These are phyloP conservation scores for Lycodopsis pacificus DNA, from an alignment of 2,797 vertebrate species.

Conservation along the genomic window DNA sequence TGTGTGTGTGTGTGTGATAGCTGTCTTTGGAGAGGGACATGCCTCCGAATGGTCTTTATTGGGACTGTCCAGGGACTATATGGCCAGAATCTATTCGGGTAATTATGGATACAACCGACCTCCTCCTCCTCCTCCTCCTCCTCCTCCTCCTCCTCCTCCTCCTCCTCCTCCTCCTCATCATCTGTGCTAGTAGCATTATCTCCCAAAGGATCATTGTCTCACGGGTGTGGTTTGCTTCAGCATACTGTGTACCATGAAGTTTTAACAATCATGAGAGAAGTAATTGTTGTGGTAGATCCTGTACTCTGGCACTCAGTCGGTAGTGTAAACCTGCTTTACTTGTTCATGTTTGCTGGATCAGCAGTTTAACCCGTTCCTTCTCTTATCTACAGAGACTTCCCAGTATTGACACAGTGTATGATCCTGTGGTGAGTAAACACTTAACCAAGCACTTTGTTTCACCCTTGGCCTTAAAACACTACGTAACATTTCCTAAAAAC, in stretches of 20 bases:
- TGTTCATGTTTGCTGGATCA: not conserved
- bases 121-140: not conserved
- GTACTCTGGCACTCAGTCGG: not conserved
- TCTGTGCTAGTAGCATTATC: not conserved
- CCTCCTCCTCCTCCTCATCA: not conserved
- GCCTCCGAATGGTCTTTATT: slow-evolving; percentile 31
- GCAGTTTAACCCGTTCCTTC: slow-evolving; percentile 9
- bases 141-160: too few relatives aligned
- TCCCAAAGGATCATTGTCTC: not conserved
- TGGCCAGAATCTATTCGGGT: slow-evolving; percentile 72
- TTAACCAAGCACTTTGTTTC: not conserved
- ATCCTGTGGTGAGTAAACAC: slow-evolving; percentile 76
- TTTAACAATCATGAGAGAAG: slow-evolving; percentile 29
- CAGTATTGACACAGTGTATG: slow-evolving; percentile 70
- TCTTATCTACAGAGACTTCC: slow-evolving; percentile 64
- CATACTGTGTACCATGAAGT: slow-evolving; percentile 22
- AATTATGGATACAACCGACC: slow-evolving; percentile 36
- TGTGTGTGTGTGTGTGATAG: slow-evolving; percentile 52
- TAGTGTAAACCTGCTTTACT: not conserved
- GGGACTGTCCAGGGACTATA: slow-evolving; percentile 53
- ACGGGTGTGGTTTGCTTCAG: not conserved
- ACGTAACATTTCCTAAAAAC: slow-evolving; percentile 10
- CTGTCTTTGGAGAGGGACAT: slow-evolving; percentile 73
- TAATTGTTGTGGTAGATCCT: not conserved
- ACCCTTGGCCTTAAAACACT: slow-evolving; percentile 18